These are phyloP conservation scores for Myiozetetes cayanensis DNA, from an alignment of 2,113 vertebrate genomes.

Conservation along the genomic window DNA sequence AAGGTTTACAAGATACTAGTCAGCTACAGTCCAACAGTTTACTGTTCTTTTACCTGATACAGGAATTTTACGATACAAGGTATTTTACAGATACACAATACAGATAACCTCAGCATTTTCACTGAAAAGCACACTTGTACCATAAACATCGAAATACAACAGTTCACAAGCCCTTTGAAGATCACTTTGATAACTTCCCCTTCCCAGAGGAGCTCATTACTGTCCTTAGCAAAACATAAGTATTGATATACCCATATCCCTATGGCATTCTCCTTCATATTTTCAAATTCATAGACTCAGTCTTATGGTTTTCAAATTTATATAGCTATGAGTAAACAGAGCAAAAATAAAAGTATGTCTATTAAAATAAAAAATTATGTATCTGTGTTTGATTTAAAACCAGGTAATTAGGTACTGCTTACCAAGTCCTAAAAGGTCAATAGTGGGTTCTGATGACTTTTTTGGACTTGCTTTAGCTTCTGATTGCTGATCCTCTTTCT, in stretches of 20 bases:
- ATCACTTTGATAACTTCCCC: conserved; percentile 40
- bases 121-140: neutral
- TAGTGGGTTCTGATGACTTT: conserved; percentile 81
- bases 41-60: neutral
- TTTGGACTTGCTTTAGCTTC: conserved; percentile 86
- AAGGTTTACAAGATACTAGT: neutral
- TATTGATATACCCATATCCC: neutral
- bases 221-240: conserved; percentile 27
- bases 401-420: conserved; percentile 67
- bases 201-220: conserved; percentile 73
- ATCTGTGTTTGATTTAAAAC: neutral
- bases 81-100: neutral
- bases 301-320: conserved; percentile 9
- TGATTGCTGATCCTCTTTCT: conserved; percentile 86
- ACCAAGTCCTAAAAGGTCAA: conserved; percentile 95
- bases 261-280: conserved; percentile 34
- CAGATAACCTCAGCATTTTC: conserved; percentile 5
- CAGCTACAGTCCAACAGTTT: neutral
- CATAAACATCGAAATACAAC: conserved; percentile 47
- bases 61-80: neutral
- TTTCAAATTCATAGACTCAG: conserved; percentile 5
- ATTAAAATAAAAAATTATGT: neutral
- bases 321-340: conserved; percentile 10
- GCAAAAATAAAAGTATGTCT: neutral
- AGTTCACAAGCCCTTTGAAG: conserved; percentile 52